Conservation (phyloP, 2,797 vertebrate species). For the Lepilemur septentrionalis region DNA sequence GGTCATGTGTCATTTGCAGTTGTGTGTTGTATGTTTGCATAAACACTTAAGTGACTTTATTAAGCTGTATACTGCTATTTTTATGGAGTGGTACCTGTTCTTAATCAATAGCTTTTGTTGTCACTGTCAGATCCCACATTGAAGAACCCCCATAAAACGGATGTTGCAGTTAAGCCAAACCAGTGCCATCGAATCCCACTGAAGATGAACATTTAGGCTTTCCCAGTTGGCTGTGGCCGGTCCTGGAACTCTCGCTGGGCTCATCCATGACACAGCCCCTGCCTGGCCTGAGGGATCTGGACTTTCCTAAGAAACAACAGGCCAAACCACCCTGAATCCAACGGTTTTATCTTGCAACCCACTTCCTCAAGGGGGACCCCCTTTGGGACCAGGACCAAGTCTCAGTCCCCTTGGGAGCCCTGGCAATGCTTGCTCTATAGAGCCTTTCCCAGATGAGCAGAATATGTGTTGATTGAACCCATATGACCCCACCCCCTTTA, state of each 20-base stretch:
- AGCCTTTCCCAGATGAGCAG: background rate
- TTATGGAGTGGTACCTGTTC: background rate
- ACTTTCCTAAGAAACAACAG: background rate
- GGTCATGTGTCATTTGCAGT: background rate
- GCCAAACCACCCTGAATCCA: background rate
- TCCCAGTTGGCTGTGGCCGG: background rate
- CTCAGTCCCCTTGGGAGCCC: background rate
- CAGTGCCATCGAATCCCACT: too few species aligned
- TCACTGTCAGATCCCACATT: background rate
- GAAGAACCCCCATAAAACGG: background rate
- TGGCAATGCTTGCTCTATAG: background rate
- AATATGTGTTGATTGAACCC: background rate
- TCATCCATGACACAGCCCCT: rapidly evolving
- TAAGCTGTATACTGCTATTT: background rate
- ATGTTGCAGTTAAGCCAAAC: too few species aligned
- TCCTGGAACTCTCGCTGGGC: rapidly evolving
- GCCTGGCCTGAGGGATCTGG: background rate
- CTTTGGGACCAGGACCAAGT: background rate
- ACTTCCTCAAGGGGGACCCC: too few species aligned
- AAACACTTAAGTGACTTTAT: background rate
- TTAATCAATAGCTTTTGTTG: background rate
- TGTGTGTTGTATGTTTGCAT: background rate
- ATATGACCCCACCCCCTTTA: background rate
- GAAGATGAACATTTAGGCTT: background rate
- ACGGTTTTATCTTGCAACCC: background rate